These are phyloP conservation scores for Tachystola acroxantha DNA, from an alignment of 2,888 invertebrate genomes.

Conservation along the genomic window DNA sequence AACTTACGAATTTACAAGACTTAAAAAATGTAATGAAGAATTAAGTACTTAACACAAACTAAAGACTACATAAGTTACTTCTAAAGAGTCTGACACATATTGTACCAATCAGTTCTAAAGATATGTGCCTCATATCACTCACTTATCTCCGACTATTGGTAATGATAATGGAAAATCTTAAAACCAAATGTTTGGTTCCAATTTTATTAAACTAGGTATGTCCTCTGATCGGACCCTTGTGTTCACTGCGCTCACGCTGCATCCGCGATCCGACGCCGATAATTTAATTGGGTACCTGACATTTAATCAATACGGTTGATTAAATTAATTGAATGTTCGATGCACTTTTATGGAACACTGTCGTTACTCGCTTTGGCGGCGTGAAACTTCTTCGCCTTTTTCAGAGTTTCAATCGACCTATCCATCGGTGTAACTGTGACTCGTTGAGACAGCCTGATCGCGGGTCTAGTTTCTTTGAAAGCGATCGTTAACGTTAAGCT, in stretches of 20 bases:
- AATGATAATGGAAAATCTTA: too few species aligned
- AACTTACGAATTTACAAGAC: too few species aligned
- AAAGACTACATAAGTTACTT: too few species aligned
- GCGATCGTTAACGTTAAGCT: constrained; percentile 8
- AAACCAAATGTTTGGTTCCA: too few species aligned
- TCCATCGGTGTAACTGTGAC: constrained; percentile 12
- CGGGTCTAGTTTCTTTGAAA: constrained; percentile 14
- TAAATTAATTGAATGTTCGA: constrained; percentile 66
- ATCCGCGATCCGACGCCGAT: constrained; percentile 47
- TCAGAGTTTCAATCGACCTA: constrained; percentile 16
- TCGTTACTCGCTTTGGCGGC: constrained; percentile 28
- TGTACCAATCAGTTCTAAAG: too few species aligned
- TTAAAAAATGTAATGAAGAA: too few species aligned
- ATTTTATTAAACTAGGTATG: too few species aligned
- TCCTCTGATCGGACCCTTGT: too few species aligned
- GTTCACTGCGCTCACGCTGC: constrained; percentile 27
- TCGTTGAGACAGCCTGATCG: constrained; percentile 13
- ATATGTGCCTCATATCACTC: too few species aligned
- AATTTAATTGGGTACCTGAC: constrained; percentile 71
- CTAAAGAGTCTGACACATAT: too few species aligned
- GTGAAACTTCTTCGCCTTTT: constrained; percentile 17
- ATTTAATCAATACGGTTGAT: constrained; percentile 70
- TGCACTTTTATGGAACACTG: constrained; percentile 56
- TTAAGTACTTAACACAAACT: too few species aligned
- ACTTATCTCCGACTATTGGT: too few species aligned